Evolutionary conservation across 2,113 vertebrate species (phyloP), one percentile per base, ranked within the genome.

Genomic region (Glaucomys volans): DNA sequence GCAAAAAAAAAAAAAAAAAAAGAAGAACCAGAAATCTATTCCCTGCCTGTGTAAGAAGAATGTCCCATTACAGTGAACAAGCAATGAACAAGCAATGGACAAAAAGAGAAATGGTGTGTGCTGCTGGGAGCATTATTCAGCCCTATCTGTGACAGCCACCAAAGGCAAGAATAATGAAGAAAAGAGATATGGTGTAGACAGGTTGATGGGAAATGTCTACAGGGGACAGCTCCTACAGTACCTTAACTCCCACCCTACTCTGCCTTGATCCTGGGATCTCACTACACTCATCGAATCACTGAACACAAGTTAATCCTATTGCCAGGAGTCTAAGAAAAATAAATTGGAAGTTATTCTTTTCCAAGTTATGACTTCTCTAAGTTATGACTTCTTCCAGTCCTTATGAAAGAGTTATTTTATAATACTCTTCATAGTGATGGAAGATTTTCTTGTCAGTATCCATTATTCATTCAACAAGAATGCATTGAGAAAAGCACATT

Each of bases 141-240:
- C 40, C 54, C 72, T 85, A 67, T 84, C 85, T 87, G 76, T 93
- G 81, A 87, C 52, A 95, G 80, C 64, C 89, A n/a, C 86, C 62
- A 79, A 91, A 83, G 64, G 57, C 87, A 90, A 59, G 62, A 74
- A 37, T 66, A 81, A 74, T 52, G 35, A 83, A 47, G 47, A 80
- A 52, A 26, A 81, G 26, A 74, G n/a, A 59, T 10, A 12, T 1
- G 8, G 28, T 64, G 3, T 71, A 77, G 85, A 72, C 32, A 84
- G 18, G n/a, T 8, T 75, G 86, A 79, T 59, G 40, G 89, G 57
- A 77, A 59, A n/a, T 30, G 1, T 44, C 52, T 35, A 30, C 12
- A 3, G 24, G 28, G 22, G 8, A 14, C 67, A 66, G 62, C 50
- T 59, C 62, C 72, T 22, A n/a, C 8, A 47, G 54, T 22, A 71